These are phyloP conservation scores for Diplogasteroides magnus DNA, from an alignment of 1,140 invertebrate species.

Conservation along the genomic window DNA sequence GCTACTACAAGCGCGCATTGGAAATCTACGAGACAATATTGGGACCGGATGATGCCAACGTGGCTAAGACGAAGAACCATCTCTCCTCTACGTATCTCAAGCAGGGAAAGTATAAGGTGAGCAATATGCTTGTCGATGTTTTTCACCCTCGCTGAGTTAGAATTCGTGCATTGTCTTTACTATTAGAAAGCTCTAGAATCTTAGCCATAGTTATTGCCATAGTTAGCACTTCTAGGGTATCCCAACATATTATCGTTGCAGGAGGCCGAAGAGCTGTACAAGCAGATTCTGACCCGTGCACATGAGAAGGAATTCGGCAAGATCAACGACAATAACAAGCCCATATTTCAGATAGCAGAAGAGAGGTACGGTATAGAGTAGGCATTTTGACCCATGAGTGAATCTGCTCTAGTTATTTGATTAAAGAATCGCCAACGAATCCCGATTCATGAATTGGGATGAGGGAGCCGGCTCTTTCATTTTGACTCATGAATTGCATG, in stretches of 20 bases:
- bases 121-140: constrained; percentile 7
- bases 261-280: constrained; percentile 92
- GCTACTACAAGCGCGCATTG: constrained; percentile 81
- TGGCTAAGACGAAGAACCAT: constrained; percentile 99
- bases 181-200: too few species aligned
- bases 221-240: too few species aligned
- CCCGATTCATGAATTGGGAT: too few species aligned
- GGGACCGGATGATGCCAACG: constrained; percentile 95
- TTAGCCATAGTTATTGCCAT: too few species aligned
- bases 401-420: too few species aligned
- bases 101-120: constrained; percentile 86
- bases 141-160: too few species aligned
- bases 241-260: too few species aligned
- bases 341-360: constrained; percentile 97
- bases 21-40: constrained; percentile 96
- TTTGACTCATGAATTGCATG: too few species aligned
- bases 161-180: too few species aligned
- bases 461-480: too few species aligned
- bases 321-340: constrained; percentile 80
- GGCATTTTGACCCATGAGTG: too few species aligned
- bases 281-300: constrained; percentile 83
- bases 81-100: constrained; percentile 95
- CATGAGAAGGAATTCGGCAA: constrained; percentile 89
- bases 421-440: too few species aligned
- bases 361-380: constrained; percentile 59